Evolutionary conservation across 1,140 invertebrate genomes (phyloP).

Genomic region (Nymphalis io): DNA sequence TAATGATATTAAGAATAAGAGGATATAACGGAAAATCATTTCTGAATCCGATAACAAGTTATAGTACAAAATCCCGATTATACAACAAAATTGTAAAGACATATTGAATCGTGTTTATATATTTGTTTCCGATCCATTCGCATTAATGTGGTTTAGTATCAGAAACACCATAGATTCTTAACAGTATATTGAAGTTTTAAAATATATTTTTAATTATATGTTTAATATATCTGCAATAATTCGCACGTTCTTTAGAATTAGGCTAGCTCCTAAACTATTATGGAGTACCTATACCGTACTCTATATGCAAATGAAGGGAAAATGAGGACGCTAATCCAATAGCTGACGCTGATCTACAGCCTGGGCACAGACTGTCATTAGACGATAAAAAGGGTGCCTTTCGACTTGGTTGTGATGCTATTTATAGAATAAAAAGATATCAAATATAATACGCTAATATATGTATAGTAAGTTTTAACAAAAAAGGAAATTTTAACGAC

Average conservation of each 20-base stretch:
- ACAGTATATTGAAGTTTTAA: neutral
- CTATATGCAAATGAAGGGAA: constrained; percentile 58
- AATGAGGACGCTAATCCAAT: constrained; percentile 46
- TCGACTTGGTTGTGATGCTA: neutral
- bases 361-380: constrained; percentile 23
- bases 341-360: constrained; percentile 47
- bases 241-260: constrained; percentile 3
- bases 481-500: too few species aligned
- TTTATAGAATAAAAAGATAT: neutral
- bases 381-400: constrained; percentile 28
- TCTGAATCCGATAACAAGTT: too few species aligned
- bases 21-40: too few species aligned
- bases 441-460: neutral
- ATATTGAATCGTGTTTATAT: too few species aligned
- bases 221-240: neutral
- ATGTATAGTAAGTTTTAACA: too few species aligned
- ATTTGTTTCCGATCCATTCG: too few species aligned
- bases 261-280: constrained; percentile 28
- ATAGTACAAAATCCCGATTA: too few species aligned
- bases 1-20: too few species aligned
- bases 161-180: too few species aligned
- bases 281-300: constrained; percentile 40
- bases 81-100: too few species aligned
- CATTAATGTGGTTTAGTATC: too few species aligned
- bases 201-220: neutral